Percentiles rank a stretch among this genome's conserved stretches.
Evolutionary conservation across 2,888 invertebrate species (phyloP).

Genomic region (Parapristionchus giblindavisi): DNA sequence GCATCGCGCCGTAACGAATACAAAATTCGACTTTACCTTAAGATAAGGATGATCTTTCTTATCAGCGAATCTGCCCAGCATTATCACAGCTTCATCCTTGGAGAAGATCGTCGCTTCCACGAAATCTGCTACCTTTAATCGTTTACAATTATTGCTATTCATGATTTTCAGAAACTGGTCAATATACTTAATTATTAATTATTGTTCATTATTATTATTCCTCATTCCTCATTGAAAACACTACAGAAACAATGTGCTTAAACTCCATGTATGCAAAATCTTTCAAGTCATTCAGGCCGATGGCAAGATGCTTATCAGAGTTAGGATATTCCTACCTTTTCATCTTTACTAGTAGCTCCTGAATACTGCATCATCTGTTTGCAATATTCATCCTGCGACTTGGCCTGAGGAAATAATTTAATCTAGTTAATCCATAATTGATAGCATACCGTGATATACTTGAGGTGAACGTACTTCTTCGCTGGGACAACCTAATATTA

Average conservation of each 20-base stretch:
- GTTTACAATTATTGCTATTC: not conserved
- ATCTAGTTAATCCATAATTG: not conserved
- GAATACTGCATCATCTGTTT: constrained; percentile 76
- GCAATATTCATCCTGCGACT: constrained; percentile 77
- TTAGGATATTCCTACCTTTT: constrained; percentile 12
- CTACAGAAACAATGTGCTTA: no score
- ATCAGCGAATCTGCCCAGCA: constrained; percentile 78
- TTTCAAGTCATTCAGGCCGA: no score
- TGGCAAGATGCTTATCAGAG: no score
- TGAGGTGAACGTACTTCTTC: constrained; percentile 78
- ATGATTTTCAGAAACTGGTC: not conserved
- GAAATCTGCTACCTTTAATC: constrained; percentile 74
- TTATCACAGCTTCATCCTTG: constrained; percentile 77
- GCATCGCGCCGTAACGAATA: not conserved
- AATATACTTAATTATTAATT: not conserved
- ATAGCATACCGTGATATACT: constrained; percentile 75
- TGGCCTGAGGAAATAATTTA: constrained; percentile 67
- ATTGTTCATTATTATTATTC: not conserved
- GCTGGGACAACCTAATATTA: constrained; percentile 74
- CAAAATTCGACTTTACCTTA: constrained; percentile 45
- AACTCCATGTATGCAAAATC: no score
- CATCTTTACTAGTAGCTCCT: constrained; percentile 74
- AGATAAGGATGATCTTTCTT: constrained; percentile 69
- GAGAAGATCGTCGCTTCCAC: constrained; percentile 79
- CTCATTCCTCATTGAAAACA: not conserved